Conservation (phyloP, 1,140 invertebrate species). For the Venturia canescens region DNA sequence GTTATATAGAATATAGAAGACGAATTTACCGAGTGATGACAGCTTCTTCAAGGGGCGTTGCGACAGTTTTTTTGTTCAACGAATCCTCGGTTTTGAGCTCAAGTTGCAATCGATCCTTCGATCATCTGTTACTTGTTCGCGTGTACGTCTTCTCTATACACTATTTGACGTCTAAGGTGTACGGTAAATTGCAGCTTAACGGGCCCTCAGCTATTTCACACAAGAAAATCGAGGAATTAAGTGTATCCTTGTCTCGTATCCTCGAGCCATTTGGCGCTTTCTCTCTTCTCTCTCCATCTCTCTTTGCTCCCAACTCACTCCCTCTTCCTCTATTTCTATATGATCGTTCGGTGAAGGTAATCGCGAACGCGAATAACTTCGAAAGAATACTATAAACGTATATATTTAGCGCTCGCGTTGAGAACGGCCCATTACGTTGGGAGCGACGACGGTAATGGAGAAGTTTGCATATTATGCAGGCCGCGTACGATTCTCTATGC, state of each 20-base stretch:
- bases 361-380: not conserved
- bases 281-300: not conserved
- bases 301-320: too few species aligned
- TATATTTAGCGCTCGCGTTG: constrained; percentile 21
- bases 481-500: constrained; percentile 57
- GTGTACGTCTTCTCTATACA: not conserved
- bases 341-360: constrained; percentile 4
- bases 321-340: not conserved
- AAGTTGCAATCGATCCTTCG: too few species aligned
- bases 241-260: constrained; percentile 21
- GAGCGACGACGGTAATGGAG: constrained; percentile 56
- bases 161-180: not conserved
- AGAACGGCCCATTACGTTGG: constrained; percentile 51
- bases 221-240: constrained; percentile 23
- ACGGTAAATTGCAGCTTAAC: constrained; percentile 1
- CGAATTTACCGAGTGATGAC: too few species aligned
- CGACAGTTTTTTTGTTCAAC: too few species aligned
- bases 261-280: constrained; percentile 32
- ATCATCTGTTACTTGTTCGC: not conserved
- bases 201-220: constrained; percentile 12
- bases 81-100: too few species aligned
- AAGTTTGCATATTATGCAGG: constrained; percentile 60
- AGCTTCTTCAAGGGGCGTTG: too few species aligned
- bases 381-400: too few species aligned
- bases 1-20: too few species aligned